These are phyloP conservation scores for Mormyrops boulengeri DNA, from an alignment of 2,797 vertebrate species.

Conservation along the genomic window DNA sequence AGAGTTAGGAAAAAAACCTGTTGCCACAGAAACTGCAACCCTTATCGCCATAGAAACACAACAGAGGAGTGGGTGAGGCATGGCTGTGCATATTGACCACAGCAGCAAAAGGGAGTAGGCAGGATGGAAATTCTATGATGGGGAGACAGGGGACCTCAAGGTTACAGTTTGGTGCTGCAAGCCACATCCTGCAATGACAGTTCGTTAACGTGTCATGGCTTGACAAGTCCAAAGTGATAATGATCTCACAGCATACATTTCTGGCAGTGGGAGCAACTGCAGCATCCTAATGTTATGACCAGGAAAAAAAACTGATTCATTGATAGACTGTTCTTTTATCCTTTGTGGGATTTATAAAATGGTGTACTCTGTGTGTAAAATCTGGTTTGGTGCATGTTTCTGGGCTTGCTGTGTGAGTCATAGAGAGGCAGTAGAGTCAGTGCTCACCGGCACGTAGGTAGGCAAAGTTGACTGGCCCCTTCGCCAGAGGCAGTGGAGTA, in stretches of 20 bases:
- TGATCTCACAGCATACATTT: not conserved
- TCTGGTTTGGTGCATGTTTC: not conserved
- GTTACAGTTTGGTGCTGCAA: slow-evolving; percentile 55
- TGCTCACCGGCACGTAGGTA: slow-evolving; percentile 47
- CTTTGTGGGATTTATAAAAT: not conserved
- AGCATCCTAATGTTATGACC: not conserved
- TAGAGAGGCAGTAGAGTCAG: not conserved
- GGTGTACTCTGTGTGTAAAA: not conserved
- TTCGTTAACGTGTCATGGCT: slow-evolving; percentile 7
- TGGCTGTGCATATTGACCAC: not conserved
- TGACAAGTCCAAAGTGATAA: not conserved
- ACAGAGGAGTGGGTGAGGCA: slow-evolving; percentile 16
- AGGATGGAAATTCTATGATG: not conserved
- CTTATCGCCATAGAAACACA: slow-evolving; percentile 54
- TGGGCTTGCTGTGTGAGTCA: not conserved
- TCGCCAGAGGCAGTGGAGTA: slow-evolving; percentile 60
- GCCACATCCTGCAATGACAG: slow-evolving; percentile 53
- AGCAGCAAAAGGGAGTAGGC: slow-evolving; percentile 24
- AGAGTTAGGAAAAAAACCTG: slow-evolving; percentile 50
- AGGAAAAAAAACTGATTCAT: not conserved
- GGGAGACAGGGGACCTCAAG: slow-evolving; percentile 42
- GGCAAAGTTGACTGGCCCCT: slow-evolving; percentile 37
- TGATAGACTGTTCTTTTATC: not conserved
- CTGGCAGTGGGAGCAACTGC: not conserved
- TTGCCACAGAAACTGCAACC: slow-evolving; percentile 56